A percentile compares a stretch with the other conserved stretches of the same genome.
Evolutionary conservation across 1,140 invertebrate species (phyloP).

Genomic region (Cydia splendana): DNA sequence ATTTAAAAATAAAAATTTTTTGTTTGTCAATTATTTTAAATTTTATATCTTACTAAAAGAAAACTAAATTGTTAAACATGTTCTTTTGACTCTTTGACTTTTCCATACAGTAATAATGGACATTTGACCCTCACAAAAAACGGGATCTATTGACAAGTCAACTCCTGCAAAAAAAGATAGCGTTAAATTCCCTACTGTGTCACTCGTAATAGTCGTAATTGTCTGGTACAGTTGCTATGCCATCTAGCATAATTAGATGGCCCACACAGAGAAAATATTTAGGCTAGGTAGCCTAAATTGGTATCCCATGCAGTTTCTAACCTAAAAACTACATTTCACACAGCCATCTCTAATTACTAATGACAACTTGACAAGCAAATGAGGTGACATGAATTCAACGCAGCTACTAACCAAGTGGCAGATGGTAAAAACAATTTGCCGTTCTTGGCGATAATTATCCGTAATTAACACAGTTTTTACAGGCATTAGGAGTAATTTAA

Average conservation of each 20-base stretch:
- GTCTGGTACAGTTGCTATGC: too few species aligned
- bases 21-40: too few species aligned
- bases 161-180: too few species aligned
- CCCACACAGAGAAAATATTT: constrained; percentile 1
- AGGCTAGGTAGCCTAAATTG: neutral
- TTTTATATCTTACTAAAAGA: too few species aligned
- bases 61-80: too few species aligned
- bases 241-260: neutral
- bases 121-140: too few species aligned
- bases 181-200: too few species aligned
- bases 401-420: neutral
- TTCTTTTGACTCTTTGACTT: too few species aligned
- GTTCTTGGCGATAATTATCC: neutral
- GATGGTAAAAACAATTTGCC: constrained; percentile 20
- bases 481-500: neutral
- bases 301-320: constrained; percentile 7
- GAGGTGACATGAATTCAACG: constrained; percentile 16
- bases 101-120: too few species aligned
- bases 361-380: constrained; percentile 9
- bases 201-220: too few species aligned
- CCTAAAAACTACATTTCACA: neutral
- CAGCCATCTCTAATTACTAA: constrained; percentile 22
- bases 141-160: too few species aligned
- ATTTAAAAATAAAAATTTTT: too few species aligned
- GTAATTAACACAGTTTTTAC: constrained; percentile 19